These are phyloP conservation scores for Piliocolobus tephrosceles DNA, from an alignment of 2,113 vertebrate species.

Conservation along the genomic window DNA sequence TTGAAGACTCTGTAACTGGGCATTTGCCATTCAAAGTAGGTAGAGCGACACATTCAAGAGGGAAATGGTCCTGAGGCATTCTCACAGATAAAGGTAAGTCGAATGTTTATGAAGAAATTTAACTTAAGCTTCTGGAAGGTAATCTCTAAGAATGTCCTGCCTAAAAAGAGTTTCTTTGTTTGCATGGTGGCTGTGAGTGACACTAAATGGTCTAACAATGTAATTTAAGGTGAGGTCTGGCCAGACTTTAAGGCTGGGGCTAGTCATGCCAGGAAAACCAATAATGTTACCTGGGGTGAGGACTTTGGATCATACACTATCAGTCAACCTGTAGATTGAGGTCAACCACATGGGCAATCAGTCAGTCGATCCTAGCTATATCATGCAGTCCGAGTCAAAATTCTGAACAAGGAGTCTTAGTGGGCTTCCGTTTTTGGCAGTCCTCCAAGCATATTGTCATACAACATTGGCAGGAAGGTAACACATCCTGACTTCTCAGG, in stretches of 20 bases:
- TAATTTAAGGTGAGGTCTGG: background rate
- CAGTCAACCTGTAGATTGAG: background rate
- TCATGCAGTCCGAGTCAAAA: background rate
- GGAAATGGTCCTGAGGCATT: background rate
- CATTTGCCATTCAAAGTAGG: background rate
- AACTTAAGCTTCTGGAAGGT: background rate
- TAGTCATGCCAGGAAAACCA: background rate
- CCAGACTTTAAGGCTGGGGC: background rate
- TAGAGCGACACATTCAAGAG: background rate
- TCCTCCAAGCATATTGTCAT: too few relatives aligned
- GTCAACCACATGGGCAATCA: too few relatives aligned
- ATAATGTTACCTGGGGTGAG: background rate
- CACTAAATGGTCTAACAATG: background rate
- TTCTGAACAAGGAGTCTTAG: accelerated
- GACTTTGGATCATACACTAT: background rate
- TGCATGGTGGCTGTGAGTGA: background rate
- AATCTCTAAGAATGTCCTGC: background rate
- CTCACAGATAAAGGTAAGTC: background rate
- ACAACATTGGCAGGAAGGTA: background rate
- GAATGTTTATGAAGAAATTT: background rate
- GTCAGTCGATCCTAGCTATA: background rate
- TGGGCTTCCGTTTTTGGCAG: background rate
- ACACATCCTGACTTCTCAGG: background rate
- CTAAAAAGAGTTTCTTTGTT: background rate
- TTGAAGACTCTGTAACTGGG: background rate